phyloP scores from a whole-genome alignment of 1,140 invertebrate genomes.

The Asbolus verrucosus region DNA sequence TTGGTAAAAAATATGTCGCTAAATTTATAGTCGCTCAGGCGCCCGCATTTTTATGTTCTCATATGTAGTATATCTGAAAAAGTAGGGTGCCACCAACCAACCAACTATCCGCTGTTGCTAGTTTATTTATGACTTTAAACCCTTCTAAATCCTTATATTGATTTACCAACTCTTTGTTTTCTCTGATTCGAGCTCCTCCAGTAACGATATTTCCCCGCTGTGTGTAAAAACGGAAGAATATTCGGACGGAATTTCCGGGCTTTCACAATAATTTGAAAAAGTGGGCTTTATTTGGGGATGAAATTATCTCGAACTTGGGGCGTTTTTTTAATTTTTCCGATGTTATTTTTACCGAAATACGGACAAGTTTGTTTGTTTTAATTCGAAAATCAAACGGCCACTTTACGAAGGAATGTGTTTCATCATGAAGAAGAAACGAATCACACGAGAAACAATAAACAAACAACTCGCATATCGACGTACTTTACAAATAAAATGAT shows the following conservation, averaged over 20 bases:
- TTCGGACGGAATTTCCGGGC: too few relatives aligned
- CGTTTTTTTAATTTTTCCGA: too few relatives aligned
- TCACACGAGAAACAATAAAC: slow-evolving; percentile 2
- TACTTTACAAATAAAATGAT: neutral
- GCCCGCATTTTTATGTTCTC: slow-evolving; percentile 54
- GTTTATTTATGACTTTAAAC: slow-evolving; percentile 47
- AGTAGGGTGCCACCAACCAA: slow-evolving; percentile 44
- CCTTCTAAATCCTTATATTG: slow-evolving; percentile 47
- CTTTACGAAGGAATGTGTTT: neutral
- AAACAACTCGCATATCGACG: neutral
- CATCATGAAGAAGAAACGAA: neutral
- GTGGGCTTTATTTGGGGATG: too few relatives aligned
- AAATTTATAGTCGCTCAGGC: slow-evolving; percentile 52
- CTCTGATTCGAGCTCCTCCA: too few relatives aligned
- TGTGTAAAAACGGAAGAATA: too few relatives aligned
- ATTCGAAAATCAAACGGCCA: neutral
- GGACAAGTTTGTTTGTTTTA: slow-evolving; percentile 7
- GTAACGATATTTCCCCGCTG: too few relatives aligned
- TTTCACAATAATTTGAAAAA: too few relatives aligned
- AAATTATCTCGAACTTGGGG: too few relatives aligned
- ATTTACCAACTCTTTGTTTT: slow-evolving; percentile 41
- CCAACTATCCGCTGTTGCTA: slow-evolving; percentile 46
- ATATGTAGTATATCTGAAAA: slow-evolving; percentile 56
- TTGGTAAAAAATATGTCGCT: slow-evolving; percentile 50
- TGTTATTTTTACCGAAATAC: too few relatives aligned